Evolutionary conservation across 2,113 vertebrate genomes (phyloP).

Genomic region (rabbit (Oryctolagus cuniculus)): mOryCun1.1 NC_091433.1:114487501-114488000

Average conservation of each 20-base stretch:
- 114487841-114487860: background rate
- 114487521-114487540: background rate
- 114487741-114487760: constrained; percentile 62
- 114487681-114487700: background rate
- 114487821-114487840: constrained; percentile 31
- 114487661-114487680: no score
- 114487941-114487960: background rate
- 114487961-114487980: background rate
- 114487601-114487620: constrained; percentile 9
- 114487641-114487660: background rate
- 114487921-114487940: background rate
- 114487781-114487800: constrained; percentile 7
- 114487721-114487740: background rate
- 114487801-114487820: background rate
- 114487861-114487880: constrained; percentile 10
- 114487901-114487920: background rate
- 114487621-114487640: background rate
- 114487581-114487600: constrained; percentile 13
- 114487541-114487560: background rate
- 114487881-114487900: background rate
- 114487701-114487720: background rate
- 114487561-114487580: background rate
- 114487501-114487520: background rate
- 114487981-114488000: background rate
- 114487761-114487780: background rate